Base-by-base conservation (phyloP, 2,888 invertebrate species). In the Diaperis boleti region DNA sequence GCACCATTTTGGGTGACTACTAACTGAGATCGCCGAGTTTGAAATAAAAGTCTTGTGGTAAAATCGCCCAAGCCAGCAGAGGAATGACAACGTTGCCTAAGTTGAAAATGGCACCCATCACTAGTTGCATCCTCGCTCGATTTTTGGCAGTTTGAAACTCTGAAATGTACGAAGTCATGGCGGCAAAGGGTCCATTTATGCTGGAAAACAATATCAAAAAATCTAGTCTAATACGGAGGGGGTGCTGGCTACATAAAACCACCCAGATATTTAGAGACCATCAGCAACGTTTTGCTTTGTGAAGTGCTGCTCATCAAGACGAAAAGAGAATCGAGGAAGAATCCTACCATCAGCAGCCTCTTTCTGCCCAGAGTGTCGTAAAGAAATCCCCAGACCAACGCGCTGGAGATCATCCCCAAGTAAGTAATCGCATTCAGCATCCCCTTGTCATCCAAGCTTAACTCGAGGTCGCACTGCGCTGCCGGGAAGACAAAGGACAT, bases 321-420 rank as follows among this genome's bases (percentile, higher is more conserved):
- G 68, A 89, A 86, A 33, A 89, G 69, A 0, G 86, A 87, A 35
- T 91, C 86, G 5, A 85, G 73, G 41, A 90, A 75, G 74, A 88
- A 89, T 0, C 91, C 91, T 74, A 85, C 83, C 33, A 90, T 82
- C 69, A 92, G 83, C 55, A 92, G 83, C 72, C 85, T 86, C 67
- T 85, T 85, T 62, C 90, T 83, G 8, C 92, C 92, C 56, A 89
- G 83, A 0, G 89, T 88, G 74, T 92, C 92, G 0, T 91, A 89
- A 2, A 92, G 78, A 75, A 88, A 91, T 0, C 92, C 92, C 92
- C 92, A 92, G 1, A 91, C 65, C 75, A 90, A 84, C 0, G 90
- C 89, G 26, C 91, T 90, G 0, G 86, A 82, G 66, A 90, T 88
- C 90, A 92, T 92, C 13, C 91, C 92, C 92, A 90, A 76, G 0